Evolutionary conservation across 2,113 vertebrate genomes (phyloP).

Genomic region (Lampris megalopsis): DNA sequence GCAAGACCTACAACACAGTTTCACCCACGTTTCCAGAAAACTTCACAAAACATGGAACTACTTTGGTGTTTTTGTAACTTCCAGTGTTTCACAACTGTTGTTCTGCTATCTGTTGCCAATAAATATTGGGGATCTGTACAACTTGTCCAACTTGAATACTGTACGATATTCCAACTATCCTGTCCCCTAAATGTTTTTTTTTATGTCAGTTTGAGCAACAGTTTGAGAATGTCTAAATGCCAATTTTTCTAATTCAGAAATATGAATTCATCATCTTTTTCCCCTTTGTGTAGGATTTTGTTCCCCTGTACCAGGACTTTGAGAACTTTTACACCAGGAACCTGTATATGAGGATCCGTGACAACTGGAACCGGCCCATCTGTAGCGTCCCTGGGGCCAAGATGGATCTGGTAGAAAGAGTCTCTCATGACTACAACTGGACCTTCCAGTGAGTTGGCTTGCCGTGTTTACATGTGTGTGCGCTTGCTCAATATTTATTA

Average conservation of each 20-base stretch:
- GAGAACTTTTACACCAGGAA: conserved; percentile 98
- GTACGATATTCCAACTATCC: no score
- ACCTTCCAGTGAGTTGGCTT: conserved; percentile 89
- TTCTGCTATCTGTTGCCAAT: no score
- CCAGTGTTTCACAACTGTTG: not conserved
- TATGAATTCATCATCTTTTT: no score
- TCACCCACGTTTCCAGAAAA: not conserved
- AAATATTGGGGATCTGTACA: no score
- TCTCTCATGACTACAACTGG: conserved; percentile 94
- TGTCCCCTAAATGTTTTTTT: no score
- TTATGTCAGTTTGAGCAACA: no score
- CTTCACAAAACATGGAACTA: not conserved
- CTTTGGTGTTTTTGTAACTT: not conserved
- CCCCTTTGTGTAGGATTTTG: conserved; percentile 87
- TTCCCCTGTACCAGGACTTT: conserved; percentile 97
- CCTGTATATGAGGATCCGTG: conserved; percentile 95
- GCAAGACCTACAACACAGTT: no score
- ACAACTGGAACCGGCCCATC: conserved; percentile 96
- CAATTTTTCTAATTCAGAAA: no score
- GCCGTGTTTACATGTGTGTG: not conserved
- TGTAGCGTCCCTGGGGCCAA: conserved; percentile 93
- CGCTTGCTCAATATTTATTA: not conserved
- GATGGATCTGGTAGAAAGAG: conserved; percentile 91
- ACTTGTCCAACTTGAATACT: no score
- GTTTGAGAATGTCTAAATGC: no score